phyloP scores from a whole-genome alignment of 2,888 invertebrate species.

The Luffia ferchaultella region DNA sequence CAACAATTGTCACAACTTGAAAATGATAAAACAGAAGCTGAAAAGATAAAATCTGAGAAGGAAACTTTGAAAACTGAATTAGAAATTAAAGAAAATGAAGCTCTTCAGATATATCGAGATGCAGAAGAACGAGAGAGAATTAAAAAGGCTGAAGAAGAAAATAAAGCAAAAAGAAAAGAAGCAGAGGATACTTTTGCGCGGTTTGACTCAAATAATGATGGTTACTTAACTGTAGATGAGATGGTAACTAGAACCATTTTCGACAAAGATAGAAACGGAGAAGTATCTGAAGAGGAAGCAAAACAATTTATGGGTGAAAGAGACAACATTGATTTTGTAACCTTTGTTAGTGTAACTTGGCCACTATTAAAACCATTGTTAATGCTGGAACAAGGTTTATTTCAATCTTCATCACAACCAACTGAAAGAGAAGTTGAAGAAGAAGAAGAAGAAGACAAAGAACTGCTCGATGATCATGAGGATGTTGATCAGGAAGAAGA shows the following conservation, averaged over 20 bases:
- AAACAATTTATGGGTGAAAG: slow-evolving; percentile 75
- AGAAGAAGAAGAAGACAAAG: slow-evolving; percentile 30
- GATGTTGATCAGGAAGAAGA: slow-evolving; percentile 63
- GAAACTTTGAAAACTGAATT: slow-evolving; percentile 74
- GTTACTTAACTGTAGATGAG: slow-evolving; percentile 73
- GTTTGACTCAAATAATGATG: slow-evolving; percentile 85
- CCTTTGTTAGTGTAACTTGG: slow-evolving; percentile 78
- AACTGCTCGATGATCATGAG: slow-evolving; percentile 85
- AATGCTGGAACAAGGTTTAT: slow-evolving; percentile 78
- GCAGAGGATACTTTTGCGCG: slow-evolving; percentile 77
- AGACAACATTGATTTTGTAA: slow-evolving; percentile 72
- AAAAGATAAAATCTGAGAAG: slow-evolving; percentile 79
- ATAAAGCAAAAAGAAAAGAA: slow-evolving; percentile 65
- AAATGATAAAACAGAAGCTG: slow-evolving; percentile 79
- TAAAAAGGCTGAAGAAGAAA: slow-evolving; percentile 66
- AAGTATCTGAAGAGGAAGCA: slow-evolving; percentile 88
- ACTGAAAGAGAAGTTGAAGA: slow-evolving; percentile 31
- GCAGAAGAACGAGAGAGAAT: slow-evolving; percentile 71
- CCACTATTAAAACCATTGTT: slow-evolving; percentile 78
- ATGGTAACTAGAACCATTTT: slow-evolving; percentile 77
- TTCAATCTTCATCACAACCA: slow-evolving; percentile 25
- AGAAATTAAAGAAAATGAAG: slow-evolving; percentile 78
- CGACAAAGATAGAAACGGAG: slow-evolving; percentile 90
- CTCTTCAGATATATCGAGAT: slow-evolving; percentile 78
- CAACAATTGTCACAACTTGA: slow-evolving; percentile 75